phyloP scores from a whole-genome alignment of 2,113 vertebrate genomes.

The Oplegnathus fasciatus region DNA sequence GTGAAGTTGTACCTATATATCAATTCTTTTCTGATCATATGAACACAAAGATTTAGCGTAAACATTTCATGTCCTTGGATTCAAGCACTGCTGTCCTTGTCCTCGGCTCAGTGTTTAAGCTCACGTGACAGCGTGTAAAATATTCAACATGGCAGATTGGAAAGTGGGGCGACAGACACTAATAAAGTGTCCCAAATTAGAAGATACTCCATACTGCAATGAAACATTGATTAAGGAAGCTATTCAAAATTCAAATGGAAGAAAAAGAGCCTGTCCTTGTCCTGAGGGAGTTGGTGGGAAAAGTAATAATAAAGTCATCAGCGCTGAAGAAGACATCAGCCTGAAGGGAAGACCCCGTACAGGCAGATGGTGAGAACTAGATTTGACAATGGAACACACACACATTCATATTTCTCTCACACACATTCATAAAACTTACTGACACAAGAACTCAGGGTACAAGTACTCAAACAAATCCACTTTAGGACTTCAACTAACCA shows the following conservation, averaged over 20 bases:
- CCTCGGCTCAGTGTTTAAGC: conserved; percentile 21
- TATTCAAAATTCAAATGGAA: conserved; percentile 71
- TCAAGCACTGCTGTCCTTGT: not conserved
- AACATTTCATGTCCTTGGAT: conserved; percentile 12
- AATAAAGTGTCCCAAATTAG: conserved; percentile 72
- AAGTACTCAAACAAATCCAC: not conserved
- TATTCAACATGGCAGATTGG: conserved; percentile 82
- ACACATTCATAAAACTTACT: conserved; percentile 24
- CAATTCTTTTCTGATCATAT: not conserved
- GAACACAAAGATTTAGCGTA: conserved; percentile 1
- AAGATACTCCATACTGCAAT: conserved; percentile 71
- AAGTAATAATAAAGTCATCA: conserved; percentile 55
- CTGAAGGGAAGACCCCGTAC: conserved; percentile 45
- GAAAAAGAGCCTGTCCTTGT: not conserved
- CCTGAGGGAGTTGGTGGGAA: conserved; percentile 36
- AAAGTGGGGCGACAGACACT: conserved; percentile 73
- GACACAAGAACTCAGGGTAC: conserved; percentile 1
- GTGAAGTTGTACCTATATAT: not conserved
- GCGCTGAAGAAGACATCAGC: conserved; percentile 54
- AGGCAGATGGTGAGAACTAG: conserved; percentile 62
- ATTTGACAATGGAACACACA: conserved; percentile 22
- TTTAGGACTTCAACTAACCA: not conserved
- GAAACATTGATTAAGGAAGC: conserved; percentile 77
- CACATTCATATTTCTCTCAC: not conserved
- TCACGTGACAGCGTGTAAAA: conserved; percentile 71